These are phyloP conservation scores for Leucoraja erinaceus DNA, from an alignment of 2,113 vertebrate genomes.

Conservation along the genomic window DNA sequence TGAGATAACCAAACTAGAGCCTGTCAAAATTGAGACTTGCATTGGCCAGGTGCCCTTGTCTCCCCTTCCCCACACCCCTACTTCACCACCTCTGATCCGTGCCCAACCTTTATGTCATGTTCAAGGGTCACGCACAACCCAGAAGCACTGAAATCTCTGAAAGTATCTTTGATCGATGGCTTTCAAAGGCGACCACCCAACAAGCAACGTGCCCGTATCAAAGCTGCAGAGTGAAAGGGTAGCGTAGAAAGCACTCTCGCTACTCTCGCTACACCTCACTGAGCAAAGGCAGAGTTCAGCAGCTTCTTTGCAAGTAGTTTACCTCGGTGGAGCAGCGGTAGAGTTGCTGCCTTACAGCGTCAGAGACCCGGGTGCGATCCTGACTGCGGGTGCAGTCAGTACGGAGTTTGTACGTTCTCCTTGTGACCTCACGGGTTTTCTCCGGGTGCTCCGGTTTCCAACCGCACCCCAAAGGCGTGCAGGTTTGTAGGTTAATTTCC, in stretches of 20 bases:
- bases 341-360: too few species aligned
- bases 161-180: slow-evolving; percentile 22
- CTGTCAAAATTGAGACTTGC: not conserved
- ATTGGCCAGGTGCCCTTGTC: not conserved
- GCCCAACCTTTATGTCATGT: not conserved
- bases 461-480: too few species aligned
- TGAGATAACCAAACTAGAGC: too few species aligned
- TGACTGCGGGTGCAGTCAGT: too few species aligned
- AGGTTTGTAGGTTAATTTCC: too few species aligned
- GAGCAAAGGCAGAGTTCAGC: not conserved
- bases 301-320: not conserved
- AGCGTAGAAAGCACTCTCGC: not conserved
- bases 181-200: not conserved
- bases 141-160: not conserved
- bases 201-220: not conserved
- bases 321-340: not conserved
- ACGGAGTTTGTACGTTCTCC: too few species aligned
- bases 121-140: not conserved
- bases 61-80: not conserved
- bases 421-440: too few species aligned
- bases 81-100: not conserved
- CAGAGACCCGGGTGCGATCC: too few species aligned
- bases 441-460: too few species aligned
- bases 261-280: not conserved
- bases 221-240: not conserved